These are phyloP conservation scores for Antennarius maculatus DNA, from an alignment of 2,797 vertebrate species.

Conservation along the genomic window DNA sequence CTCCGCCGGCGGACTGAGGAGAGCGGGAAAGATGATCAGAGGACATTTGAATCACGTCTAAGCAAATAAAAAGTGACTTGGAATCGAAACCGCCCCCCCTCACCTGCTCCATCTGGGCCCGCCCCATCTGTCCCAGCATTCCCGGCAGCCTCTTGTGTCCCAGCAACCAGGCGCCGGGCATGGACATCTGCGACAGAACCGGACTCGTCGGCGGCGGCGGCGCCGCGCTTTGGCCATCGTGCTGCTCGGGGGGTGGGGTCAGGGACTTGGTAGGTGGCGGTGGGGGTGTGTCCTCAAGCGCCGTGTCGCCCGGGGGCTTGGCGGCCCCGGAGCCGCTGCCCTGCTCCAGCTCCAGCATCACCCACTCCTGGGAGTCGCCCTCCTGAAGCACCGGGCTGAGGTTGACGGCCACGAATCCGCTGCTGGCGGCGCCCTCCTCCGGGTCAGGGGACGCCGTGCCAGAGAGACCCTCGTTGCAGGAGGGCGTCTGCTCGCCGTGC, in stretches of 20 bases:
- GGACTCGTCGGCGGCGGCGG: constrained; percentile 76
- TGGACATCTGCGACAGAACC: constrained; percentile 82
- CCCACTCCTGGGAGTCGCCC: constrained; percentile 95
- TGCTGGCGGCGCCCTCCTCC: constrained; percentile 87
- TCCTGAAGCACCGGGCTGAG: constrained; percentile 91
- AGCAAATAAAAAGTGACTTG: too few species aligned
- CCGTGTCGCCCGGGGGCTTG: constrained; percentile 68
- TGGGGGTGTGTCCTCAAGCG: constrained; percentile 83
- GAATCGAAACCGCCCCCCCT: constrained; percentile 23
- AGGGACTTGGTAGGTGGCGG: constrained; percentile 73
- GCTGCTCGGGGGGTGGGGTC: constrained; percentile 69
- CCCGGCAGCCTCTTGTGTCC: constrained; percentile 88
- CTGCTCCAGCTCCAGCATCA: constrained; percentile 93
- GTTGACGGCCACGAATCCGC: constrained; percentile 93
- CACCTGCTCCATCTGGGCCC: constrained; percentile 89
- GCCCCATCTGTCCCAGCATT: constrained; percentile 86
- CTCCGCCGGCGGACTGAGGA: constrained; percentile 87
- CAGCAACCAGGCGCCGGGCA: constrained; percentile 84
- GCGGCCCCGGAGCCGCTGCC: constrained; percentile 85
- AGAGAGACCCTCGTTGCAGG: constrained; percentile 86
- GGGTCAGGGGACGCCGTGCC: constrained; percentile 86
- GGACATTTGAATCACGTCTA: background rate
- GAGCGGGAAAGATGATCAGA: constrained; percentile 7
- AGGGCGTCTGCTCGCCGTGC: constrained; percentile 75
- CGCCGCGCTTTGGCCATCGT: constrained; percentile 74